Evolutionary conservation across 2,888 invertebrate genomes (phyloP).

Genomic region (Nephrotoma guestfalica): DNA sequence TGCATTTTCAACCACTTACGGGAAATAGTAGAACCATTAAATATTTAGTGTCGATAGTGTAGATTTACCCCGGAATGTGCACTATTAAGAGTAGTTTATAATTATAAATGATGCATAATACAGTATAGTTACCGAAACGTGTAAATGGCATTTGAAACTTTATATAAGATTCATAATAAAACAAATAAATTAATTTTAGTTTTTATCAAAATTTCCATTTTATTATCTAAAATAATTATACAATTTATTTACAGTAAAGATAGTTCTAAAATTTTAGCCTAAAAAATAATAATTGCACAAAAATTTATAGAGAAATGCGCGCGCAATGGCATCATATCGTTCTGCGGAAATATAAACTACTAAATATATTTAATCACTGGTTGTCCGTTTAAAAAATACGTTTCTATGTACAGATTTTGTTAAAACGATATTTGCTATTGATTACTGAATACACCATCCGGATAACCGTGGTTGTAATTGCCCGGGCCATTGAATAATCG

Average conservation of each 20-base stretch:
- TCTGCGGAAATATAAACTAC: not conserved
- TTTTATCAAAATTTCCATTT: not conserved
- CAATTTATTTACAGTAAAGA: not conserved
- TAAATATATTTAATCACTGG: not conserved
- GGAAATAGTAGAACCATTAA: too few relatives aligned
- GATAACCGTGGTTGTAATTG: constrained; percentile 24
- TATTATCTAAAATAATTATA: not conserved
- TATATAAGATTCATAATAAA: too few relatives aligned
- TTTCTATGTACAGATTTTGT: not conserved
- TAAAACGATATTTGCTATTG: constrained; percentile 17
- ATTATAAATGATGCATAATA: too few relatives aligned
- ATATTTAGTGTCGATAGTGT: too few relatives aligned
- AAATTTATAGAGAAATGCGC: not conserved
- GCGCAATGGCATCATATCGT: not conserved
- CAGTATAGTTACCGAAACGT: too few relatives aligned
- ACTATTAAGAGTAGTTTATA: too few relatives aligned
- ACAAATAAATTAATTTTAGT: not conserved
- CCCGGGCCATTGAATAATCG: constrained; percentile 30
- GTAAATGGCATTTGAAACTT: too few relatives aligned
- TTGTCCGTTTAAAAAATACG: not conserved
- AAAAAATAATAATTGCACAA: not conserved
- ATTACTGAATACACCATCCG: constrained; percentile 30
- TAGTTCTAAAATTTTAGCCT: not conserved
- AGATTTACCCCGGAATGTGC: too few relatives aligned
- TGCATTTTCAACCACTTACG: too few relatives aligned